These are phyloP conservation scores for Euphysa ruthae DNA, from an alignment of 30 jellyfish, hydroid and myxozoan species.

Conservation along the genomic window DNA sequence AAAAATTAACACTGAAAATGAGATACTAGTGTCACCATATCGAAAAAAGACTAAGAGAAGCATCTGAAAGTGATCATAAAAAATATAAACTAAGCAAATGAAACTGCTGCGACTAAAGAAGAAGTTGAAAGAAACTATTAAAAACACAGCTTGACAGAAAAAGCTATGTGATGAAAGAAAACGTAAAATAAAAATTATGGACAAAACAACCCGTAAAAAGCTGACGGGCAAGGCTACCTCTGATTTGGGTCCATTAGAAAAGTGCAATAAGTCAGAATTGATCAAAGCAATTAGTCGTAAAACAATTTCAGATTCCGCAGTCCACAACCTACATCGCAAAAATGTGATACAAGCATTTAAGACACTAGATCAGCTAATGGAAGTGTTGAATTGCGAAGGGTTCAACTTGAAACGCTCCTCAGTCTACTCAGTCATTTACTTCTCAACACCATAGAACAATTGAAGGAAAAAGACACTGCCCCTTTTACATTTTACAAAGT, in stretches of 20 bases:
- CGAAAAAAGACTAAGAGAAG: neutral
- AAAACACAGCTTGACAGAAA: constrained; percentile 1
- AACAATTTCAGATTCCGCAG: constrained; percentile 48
- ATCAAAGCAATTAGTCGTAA: constrained; percentile 38
- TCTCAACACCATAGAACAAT: constrained; percentile 40
- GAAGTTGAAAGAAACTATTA: constrained; percentile 1
- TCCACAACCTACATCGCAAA: constrained; percentile 39
- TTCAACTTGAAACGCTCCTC: constrained; percentile 44
- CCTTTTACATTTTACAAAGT: constrained; percentile 41
- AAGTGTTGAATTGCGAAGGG: constrained; percentile 54
- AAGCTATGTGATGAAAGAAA: constrained; percentile 2
- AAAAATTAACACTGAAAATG: neutral
- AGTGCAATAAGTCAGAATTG: constrained; percentile 40
- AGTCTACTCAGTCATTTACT: constrained; percentile 32
- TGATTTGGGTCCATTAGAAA: constrained; percentile 17
- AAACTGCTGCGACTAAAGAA: neutral
- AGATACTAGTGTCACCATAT: constrained; percentile 3
- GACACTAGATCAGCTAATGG: constrained; percentile 40
- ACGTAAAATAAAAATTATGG: neutral
- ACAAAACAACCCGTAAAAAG: neutral
- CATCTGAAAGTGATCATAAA: constrained; percentile 7
- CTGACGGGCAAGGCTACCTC: constrained; percentile 14
- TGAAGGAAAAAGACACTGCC: constrained; percentile 59
- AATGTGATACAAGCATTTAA: constrained; percentile 39
- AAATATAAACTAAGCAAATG: neutral